Base-by-base conservation (phyloP, 1,140 invertebrate genomes). In the Frieseomelitta varia region DNA sequence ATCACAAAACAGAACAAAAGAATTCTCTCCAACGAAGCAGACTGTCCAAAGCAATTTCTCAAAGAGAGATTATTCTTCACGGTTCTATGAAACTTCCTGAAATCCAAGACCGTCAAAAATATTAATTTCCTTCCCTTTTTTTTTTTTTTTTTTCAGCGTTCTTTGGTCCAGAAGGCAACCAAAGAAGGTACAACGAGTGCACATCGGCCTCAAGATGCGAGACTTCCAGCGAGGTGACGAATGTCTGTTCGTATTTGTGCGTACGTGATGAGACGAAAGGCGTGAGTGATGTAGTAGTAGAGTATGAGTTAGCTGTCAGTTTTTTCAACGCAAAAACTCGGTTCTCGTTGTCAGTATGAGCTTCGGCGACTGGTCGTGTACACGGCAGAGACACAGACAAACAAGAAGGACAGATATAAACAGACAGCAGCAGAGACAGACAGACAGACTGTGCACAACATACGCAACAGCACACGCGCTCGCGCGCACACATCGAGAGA, bases 381-480 rank as follows among this genome's bases (percentile, higher is more conserved):
- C 34, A 82, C 51, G 47, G 78, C 77, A 30, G 47, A 80, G 47
- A 55, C 56, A 53, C 67, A 78, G 12, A 65, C 74, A 68, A 24
- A 83, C 51, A 77, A 56, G 61, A 83, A 53, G 71, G 67, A 84
- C 56, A 84, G 53, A 85, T 47, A 47, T 47, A 84, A 47, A 53
- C 67, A 78, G 12, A 65, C 74, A 68, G 30, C n/a, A n/a, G n/a
- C n/a, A 82, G 30, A 77, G 17, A 79, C 3, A 56, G 61, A 83
- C 63, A 79, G 67, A 84, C 56, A 84, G 53, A 85, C 58, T 84
- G 90, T 87, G 90, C 90, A 82, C 79, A 90, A 58, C 58, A 71
- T 30, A 61, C 58, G 53, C 67, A 68, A 79, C 65, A 76, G 69
- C 56, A 81, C 78, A 87, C 83, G 84, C 85, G 39, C 39, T 39